Evolutionary conservation across 2,113 vertebrate genomes (phyloP), one percentile per base, ranked within the genome.

Genomic region (Emydocephalus ijimae): DNA sequence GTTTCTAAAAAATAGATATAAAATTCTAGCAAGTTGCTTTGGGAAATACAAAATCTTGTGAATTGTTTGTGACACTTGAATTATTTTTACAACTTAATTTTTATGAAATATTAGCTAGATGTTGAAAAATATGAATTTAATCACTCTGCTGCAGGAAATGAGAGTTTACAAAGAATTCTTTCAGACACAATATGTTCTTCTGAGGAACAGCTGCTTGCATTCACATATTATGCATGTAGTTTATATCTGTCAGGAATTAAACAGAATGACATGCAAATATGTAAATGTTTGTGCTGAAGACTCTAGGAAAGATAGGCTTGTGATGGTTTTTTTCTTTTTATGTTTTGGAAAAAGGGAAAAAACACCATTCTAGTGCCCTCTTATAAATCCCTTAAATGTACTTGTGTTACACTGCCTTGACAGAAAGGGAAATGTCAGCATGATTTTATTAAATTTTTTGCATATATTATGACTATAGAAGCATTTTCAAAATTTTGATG

Each of bases 31-130:
- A 81, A 85, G 61, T 91, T 91, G 52, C 29, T 92, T 95, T 87
- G 69, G 94, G n/a, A 91, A 92, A 89, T 94, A 34, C 59, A 89
- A 89, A 94, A 88, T 39, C 0, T 96, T 1, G 0, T 91, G 56
- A 20, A 2, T 92, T 95, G 43, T 59, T 85, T 91, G 59, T 85
- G 85, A 69, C 91, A 88, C 15, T 89, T 34, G 89, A 92, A 24
- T 94, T 95, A 91, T 39, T 87, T 92, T 29, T 61, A 87, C 64
- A 45, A 92, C 95, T 96, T 93, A 57, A 54, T 91, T 94, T 93
- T 64, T 89, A 56, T 92, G 90, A 89, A 45, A 39, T 52, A 10
- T 93, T 90, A 61, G 88, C 50, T n/a, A 29, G 81, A 34, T 3
- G 12, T 18, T 92, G 92, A 54, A 87, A 94, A 93, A 74, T 92